Percentiles rank a stretch among this genome's conserved stretches.
Evolutionary conservation across 2,797 vertebrate species (phyloP).

Genomic region (Muraenolepis orangiensis): DNA sequence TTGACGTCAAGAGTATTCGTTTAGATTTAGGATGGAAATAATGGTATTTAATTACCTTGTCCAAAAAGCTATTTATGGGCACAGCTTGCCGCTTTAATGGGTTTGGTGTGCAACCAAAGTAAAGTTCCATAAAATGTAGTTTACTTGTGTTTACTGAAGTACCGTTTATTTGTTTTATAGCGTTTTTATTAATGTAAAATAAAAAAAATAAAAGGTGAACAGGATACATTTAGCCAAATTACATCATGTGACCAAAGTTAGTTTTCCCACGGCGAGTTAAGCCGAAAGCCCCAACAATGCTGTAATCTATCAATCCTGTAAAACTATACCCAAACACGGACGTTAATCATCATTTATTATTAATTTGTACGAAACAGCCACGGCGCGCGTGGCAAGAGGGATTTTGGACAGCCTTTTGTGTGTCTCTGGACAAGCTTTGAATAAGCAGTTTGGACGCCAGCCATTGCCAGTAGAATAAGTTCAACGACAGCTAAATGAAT

Average conservation of each 20-base stretch:
- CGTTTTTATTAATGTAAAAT: no score
- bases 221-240: constrained; percentile 23
- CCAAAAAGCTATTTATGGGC: no score
- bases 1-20: not conserved
- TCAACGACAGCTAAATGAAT: not conserved
- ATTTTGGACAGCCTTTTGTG: not conserved
- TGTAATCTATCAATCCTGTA: constrained; percentile 15
- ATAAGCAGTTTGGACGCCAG: not conserved
- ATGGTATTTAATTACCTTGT: no score
- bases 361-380: not conserved
- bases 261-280: constrained; percentile 18
- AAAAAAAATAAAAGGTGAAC: no score
- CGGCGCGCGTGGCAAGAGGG: not conserved
- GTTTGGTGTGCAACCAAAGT: no score
- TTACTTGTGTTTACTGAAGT: no score
- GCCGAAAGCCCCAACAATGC: constrained; percentile 19
- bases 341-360: not conserved
- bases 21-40: not conserved
- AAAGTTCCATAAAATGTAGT: no score
- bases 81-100: no score
- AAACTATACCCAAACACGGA: constrained; percentile 15
- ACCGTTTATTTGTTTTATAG: no score
- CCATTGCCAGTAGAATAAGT: not conserved
- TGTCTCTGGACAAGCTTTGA: constrained; percentile 1
- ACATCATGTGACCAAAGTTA: constrained; percentile 7